A percentile compares a stretch with the other conserved stretches of the same genome.
These are phyloP conservation scores for Clarias laeviceps DNA, from an alignment of 2,797 vertebrate species.

Conservation along the genomic window DNA sequence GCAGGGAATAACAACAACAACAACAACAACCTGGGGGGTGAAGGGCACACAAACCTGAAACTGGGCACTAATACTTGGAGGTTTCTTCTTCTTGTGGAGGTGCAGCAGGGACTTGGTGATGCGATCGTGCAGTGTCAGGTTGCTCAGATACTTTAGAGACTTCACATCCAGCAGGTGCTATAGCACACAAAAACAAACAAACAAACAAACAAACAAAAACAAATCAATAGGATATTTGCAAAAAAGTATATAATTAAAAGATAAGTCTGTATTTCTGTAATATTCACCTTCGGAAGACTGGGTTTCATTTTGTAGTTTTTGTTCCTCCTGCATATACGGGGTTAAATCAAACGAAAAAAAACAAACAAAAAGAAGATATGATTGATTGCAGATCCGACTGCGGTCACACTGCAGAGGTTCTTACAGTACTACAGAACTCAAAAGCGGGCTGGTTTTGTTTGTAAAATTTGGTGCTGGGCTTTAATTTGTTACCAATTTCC, in stretches of 20 bases:
- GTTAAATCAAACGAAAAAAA: background rate
- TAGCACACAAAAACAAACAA: background rate
- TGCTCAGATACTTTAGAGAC: constrained; percentile 93
- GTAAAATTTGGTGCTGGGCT: background rate
- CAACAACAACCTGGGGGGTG: too few species aligned
- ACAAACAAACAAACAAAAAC: background rate
- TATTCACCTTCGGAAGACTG: constrained; percentile 88
- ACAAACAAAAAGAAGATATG: background rate
- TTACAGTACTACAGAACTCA: background rate
- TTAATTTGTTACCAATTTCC: background rate
- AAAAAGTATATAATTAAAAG: background rate
- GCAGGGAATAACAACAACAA: background rate
- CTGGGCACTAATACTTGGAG: constrained; percentile 97
- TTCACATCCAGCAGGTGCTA: constrained; percentile 95
- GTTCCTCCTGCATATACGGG: constrained; percentile 81
- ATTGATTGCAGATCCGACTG: background rate
- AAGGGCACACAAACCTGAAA: constrained; percentile 83
- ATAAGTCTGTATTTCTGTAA: background rate
- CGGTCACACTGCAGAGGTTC: background rate
- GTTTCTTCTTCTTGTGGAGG: constrained; percentile 98
- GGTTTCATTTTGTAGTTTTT: constrained; percentile 92
- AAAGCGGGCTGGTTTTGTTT: background rate
- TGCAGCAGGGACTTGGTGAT: constrained; percentile 98
- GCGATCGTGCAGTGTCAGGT: constrained; percentile 92
- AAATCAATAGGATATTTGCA: background rate